Evolutionary conservation across 2,797 vertebrate genomes (phyloP), one percentile per base, ranked within the genome.

Genomic region (Arnoldichthys spilopterus): DNA sequence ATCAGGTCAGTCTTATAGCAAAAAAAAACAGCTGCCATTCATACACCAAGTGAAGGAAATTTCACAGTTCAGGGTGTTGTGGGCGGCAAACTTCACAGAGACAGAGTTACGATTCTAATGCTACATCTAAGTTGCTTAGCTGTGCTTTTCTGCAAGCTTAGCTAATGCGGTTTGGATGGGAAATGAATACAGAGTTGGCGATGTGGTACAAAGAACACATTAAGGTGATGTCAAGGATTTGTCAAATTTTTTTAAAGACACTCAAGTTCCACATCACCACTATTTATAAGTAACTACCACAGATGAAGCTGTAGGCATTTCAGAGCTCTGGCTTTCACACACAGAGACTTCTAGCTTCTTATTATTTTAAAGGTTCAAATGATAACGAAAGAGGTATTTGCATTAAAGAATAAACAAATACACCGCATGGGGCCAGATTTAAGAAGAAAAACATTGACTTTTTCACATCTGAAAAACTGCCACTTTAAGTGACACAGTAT

Each of bases 391-490:
- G 40, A 5, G n/a, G 7, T 28, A 62, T 45, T 72, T 58, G 7
- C 40, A 24, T 3, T 6, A 28, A 26, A 59, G 16, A 59, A 59
- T 16, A 16, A 59, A 58, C 11, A 45, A 24, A 51, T n/a, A 12
- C 58, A 1, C 22, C 11, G n/a, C 32, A 59, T 37, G 54, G 54
- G 40, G 26, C 18, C 24, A 45, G 49, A 56, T 61, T 49, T 72
- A 24, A 28, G 16, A 62, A 11, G 13, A 4, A 30, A 79, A 79
- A 61, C 43, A 53, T 61, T 51, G 49, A 68, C 53, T 69, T 72
- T 68, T 58, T 24, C 13, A 3, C 7, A 49, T 49, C n/a, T 63
- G 28, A 71, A 63, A 62, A 63, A n/a, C n/a, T n/a, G n/a, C n/a
- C n/a, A n/a, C n/a, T 47, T 47, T 3, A 24, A 64, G 64, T 32